Base-by-base conservation (phyloP, 2,888 invertebrate species). In the Prostheceraeus crozeri region DNA sequence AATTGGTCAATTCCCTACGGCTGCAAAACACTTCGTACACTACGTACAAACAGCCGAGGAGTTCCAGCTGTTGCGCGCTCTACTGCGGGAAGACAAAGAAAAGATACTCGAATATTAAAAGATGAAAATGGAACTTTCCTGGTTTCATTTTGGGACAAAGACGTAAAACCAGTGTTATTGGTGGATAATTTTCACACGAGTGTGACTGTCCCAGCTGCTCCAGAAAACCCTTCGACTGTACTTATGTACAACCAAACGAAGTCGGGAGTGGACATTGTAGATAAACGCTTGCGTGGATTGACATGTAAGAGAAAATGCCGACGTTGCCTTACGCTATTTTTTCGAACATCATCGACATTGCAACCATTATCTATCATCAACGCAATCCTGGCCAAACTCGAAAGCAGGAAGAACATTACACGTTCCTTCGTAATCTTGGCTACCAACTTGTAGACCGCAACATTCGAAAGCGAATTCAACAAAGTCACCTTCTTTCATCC, bases 31-130 rank as follows among this genome's bases (percentile, higher is more conserved):
- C n/a, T 40, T 8, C 40, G 48, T 3, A 48, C 48, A 4, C 4
- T 48, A 6, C 19, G 48, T 4, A 48, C 25, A 3, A 48, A 48
- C 21, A 48, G 28, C 21, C 14, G 48, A 14, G 48, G 48, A n/a
- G 23, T 48, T 11, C 48, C 48, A 33, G n/a, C n/a, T n/a, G n/a
- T n/a, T n/a, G n/a, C n/a, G n/a, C n/a, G n/a, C n/a, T n/a, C n/a
- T n/a, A n/a, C n/a, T 10, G 33, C 10, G 33, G 33, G 33, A 10
- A 10, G 33, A 10, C 10, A 33, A 33, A 10, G 33, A 33, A 33
- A 33, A n/a, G 33, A 33, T n/a, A 33, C 33, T 10, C 33, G 33
- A 10, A 33, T 33, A n/a, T n/a, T 33, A 10, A 10, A 33, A 10
- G 33, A 33, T 33, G 33, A 33, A 10, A 33, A 33, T 33, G n/a